phyloP scores from a whole-genome alignment of 2,888 invertebrate genomes.

The Lasioglossum morio region DNA sequence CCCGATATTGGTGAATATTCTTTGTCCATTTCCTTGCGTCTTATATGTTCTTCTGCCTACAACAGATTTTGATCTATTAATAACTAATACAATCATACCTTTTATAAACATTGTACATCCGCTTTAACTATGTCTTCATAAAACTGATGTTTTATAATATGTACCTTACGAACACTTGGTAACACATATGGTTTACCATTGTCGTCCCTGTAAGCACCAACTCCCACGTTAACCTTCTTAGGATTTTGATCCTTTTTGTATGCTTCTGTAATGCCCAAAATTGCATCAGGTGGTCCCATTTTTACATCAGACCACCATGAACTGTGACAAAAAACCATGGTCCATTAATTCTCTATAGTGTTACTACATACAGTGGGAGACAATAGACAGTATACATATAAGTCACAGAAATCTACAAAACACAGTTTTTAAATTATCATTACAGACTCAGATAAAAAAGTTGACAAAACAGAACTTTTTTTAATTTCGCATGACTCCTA shows the following conservation, averaged over 20 bases:
- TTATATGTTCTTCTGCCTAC: slow-evolving; percentile 93
- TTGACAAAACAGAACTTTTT: too few species aligned
- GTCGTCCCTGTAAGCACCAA: slow-evolving; percentile 98
- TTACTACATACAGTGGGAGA: background rate
- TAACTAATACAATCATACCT: slow-evolving; percentile 3
- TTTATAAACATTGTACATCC: background rate
- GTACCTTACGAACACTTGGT: slow-evolving; percentile 92
- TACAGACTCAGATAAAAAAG: too few species aligned
- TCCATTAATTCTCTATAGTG: background rate
- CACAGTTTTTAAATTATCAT: too few species aligned
- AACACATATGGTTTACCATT: slow-evolving; percentile 98
- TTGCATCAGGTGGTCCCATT: slow-evolving; percentile 99
- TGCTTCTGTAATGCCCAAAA: slow-evolving; percentile 98
- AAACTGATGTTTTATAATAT: slow-evolving; percentile 11
- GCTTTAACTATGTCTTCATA: background rate
- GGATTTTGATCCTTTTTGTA: slow-evolving; percentile 95
- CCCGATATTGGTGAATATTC: slow-evolving; percentile 98
- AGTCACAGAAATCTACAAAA: too few species aligned
- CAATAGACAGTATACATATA: too few species aligned
- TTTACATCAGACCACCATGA: slow-evolving; percentile 95
- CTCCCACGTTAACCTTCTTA: slow-evolving; percentile 98
- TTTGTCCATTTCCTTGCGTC: slow-evolving; percentile 91
- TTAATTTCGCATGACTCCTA: too few species aligned
- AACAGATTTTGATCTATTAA: slow-evolving; percentile 56
- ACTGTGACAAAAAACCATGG: slow-evolving; percentile 84